Base-by-base conservation (phyloP, 2,797 vertebrate genomes). In the Chelonia mydas region DNA sequence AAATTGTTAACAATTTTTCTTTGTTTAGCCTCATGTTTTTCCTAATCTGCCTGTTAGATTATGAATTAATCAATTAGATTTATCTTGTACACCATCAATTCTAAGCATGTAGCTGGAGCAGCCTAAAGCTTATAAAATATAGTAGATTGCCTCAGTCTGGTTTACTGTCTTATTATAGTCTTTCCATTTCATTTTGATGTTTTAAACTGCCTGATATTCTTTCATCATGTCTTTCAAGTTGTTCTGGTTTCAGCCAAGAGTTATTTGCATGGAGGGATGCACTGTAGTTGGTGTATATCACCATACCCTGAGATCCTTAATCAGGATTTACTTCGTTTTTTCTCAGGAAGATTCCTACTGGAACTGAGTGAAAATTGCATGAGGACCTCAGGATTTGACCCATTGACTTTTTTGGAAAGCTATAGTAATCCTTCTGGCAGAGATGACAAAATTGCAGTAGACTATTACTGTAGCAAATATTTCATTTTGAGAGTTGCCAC, bases 11-110 rank as follows among this genome's bases (percentile, higher is more conserved):
- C 31, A 78, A 81, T 23, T 1, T 82, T 1, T 47, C 15, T 86
- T 37, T 76, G 78, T 65, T 31, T 57, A 86, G 31, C 16, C 37
- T 88, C 31, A 2, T 76, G 45, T 83, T 94, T 87, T 90, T 79
- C 68, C 31, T 92, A 88, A 92, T 88, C 86, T 51, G 21, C 33
- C 23, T 41, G n/a, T 82, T 87, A 93, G 37, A 83, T 90, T 31
- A 86, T 80, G 53, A 96, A 72, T 77, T 95, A 88, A 76, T 80
- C 93, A 87, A 76, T 90, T 83, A 47, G 10, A 80, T 86, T 84
- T 94, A 28, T 93, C 93, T 93, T 86, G 27, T 55, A 87, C 10
- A 50, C 79, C 0, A 2, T 81, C 91, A 59, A 1, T 94, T 93
- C 68, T 86, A 92, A 84, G 31, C 9, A 86, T 11, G 61, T 33